Evolutionary conservation across 2,113 vertebrate genomes (phyloP).

Genomic region (Leucopsar rothschildi): DNA sequence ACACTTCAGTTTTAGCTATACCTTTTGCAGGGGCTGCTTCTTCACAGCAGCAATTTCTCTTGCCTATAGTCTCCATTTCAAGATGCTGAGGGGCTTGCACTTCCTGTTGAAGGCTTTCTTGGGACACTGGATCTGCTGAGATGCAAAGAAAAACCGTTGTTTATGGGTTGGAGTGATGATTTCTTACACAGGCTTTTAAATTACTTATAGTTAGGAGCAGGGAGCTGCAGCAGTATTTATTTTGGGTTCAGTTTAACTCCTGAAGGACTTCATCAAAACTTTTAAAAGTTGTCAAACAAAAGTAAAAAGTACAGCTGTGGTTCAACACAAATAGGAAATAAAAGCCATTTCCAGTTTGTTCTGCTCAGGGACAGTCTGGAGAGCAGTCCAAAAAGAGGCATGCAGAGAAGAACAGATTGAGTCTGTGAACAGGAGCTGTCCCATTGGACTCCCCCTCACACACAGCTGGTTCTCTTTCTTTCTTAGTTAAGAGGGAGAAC

Average conservation of each 20-base stretch:
- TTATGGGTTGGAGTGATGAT: neutral
- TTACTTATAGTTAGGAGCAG: neutral
- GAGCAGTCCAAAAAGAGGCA: neutral
- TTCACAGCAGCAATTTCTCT: conserved; percentile 33
- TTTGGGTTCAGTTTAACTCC: neutral
- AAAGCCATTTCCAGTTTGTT: neutral
- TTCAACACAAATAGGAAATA: neutral
- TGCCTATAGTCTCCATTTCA: conserved; percentile 61
- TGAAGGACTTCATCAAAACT: neutral
- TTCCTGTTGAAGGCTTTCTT: conserved; percentile 64
- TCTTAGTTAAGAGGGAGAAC: neutral
- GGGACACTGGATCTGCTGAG: conserved; percentile 58
- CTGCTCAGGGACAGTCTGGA: neutral
- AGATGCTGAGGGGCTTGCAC: conserved; percentile 60
- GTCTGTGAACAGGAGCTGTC: neutral
- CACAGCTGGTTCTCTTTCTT: neutral
- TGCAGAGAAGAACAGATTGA: neutral
- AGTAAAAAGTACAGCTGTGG: neutral
- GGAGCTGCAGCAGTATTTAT: neutral
- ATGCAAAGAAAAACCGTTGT: neutral
- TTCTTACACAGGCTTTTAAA: neutral
- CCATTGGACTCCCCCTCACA: rapidly evolving
- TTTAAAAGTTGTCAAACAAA: neutral
- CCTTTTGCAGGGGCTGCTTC: neutral
- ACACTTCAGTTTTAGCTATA: neutral